A percentile compares a stretch with the other conserved stretches of the same genome.
Conservation (phyloP, 2,888 invertebrate genomes). For the Branchellion lobata region DNA sequence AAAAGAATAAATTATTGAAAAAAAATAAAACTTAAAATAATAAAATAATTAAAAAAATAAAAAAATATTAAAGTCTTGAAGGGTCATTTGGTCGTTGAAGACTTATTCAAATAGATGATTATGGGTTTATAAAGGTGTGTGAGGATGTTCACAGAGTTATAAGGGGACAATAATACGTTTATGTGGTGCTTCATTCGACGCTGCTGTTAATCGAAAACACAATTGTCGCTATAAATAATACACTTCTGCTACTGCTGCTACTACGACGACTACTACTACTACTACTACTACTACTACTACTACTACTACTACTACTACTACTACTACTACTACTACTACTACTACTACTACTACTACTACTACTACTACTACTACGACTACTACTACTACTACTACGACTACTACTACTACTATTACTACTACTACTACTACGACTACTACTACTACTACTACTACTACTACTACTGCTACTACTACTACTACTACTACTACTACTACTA, state of each 20-base stretch:
- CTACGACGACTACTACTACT: conserved; percentile 2
- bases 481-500: conserved; percentile 4
- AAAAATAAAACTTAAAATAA: too few species aligned
- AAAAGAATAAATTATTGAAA: too few species aligned
- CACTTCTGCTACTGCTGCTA: not conserved
- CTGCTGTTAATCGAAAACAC: too few species aligned
- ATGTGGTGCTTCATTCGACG: too few species aligned
- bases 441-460: not conserved
- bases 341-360: not conserved
- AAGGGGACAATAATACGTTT: too few species aligned
- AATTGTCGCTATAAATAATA: not conserved
- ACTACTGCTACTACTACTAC: not conserved
- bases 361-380: not conserved
- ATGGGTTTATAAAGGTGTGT: too few species aligned
- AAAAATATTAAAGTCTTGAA: too few species aligned
- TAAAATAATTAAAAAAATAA: too few species aligned
- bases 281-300: conserved; percentile 23
- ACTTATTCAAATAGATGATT: too few species aligned
- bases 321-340: not conserved
- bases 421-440: not conserved
- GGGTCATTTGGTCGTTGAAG: too few species aligned
- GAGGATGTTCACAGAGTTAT: too few species aligned
- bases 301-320: not conserved
- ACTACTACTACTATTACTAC: not conserved
- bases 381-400: not conserved